Percentiles rank a stretch among this genome's conserved stretches.
These are phyloP conservation scores for Polymixis flavicincta DNA, from an alignment of 2,888 invertebrate species.

Conservation along the genomic window DNA sequence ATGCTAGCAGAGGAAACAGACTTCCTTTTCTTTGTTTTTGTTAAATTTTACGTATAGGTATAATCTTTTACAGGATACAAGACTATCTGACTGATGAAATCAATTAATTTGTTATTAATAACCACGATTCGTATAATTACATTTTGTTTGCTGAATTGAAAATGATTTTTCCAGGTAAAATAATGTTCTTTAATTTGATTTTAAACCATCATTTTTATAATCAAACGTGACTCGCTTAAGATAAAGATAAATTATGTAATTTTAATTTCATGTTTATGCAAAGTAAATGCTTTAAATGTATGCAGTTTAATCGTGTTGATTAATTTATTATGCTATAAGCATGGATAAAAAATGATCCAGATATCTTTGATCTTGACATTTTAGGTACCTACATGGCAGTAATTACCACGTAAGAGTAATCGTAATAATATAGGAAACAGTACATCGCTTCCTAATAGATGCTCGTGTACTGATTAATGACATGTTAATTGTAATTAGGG, in stretches of 20 bases:
- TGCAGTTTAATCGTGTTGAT: slow-evolving; percentile 17
- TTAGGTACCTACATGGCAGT: neutral
- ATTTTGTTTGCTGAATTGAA: too few species aligned
- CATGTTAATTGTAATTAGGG: neutral
- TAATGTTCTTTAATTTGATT: neutral
- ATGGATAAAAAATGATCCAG: slow-evolving; percentile 45
- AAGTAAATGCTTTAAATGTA: slow-evolving; percentile 36
- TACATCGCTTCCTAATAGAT: neutral
- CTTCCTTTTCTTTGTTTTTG: neutral
- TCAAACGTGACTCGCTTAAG: slow-evolving; percentile 30
- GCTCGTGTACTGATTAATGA: slow-evolving; percentile 23
- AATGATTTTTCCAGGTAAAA: too few species aligned
- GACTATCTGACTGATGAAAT: neutral
- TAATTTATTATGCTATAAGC: neutral
- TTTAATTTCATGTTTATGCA: slow-evolving; percentile 22
- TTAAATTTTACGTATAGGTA: neutral
- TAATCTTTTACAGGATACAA: neutral
- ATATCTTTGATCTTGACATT: slow-evolving; percentile 50
- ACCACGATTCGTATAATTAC: neutral
- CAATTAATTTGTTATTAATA: neutral
- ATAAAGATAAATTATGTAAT: slow-evolving; percentile 29
- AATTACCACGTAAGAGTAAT: slow-evolving; percentile 24
- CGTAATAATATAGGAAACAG: slow-evolving; percentile 36
- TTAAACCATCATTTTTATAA: slow-evolving; percentile 2
- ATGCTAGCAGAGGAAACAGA: neutral